Conservation (phyloP, 2,113 vertebrate genomes). For the Hydrochoerus hydrochaeris region DNA sequence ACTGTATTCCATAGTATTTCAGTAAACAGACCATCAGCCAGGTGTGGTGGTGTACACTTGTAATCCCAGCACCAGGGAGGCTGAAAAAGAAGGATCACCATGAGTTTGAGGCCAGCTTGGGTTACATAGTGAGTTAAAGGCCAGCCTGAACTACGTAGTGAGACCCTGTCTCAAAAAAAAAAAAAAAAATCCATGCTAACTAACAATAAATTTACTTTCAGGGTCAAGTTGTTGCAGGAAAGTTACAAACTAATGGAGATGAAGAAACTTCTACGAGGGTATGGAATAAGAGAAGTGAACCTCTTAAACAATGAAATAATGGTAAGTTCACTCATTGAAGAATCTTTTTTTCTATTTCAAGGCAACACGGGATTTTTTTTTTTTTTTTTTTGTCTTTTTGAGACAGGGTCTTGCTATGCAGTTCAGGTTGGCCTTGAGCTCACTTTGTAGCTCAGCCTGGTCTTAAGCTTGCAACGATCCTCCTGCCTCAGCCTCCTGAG, state of each 20-base stretch:
- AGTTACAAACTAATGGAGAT: constrained; percentile 97
- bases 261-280: constrained; percentile 94
- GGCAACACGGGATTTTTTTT: not conserved
- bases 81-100: not conserved
- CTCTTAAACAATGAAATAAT: constrained; percentile 92
- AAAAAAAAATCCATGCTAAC: not conserved
- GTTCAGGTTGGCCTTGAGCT: too few species aligned
- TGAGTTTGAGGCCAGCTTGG: not conserved
- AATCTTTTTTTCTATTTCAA: not conserved
- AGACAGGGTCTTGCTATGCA: too few species aligned
- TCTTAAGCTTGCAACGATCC: too few species aligned
- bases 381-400: too few species aligned
- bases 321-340: constrained; percentile 82
- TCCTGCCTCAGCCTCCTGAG: too few species aligned
- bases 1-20: not conserved
- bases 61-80: not conserved
- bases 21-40: not conserved
- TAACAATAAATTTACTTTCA: constrained; percentile 77
- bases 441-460: too few species aligned
- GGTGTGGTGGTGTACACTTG: not conserved
- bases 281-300: constrained; percentile 94
- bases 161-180: not conserved
- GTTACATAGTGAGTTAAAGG: not conserved
- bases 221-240: constrained; percentile 94
- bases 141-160: not conserved